Percentiles rank a stretch among this genome's conserved stretches.
Evolutionary conservation across 2,797 vertebrate genomes (phyloP).

Genomic region (Limnodromus scolopaceus): DNA sequence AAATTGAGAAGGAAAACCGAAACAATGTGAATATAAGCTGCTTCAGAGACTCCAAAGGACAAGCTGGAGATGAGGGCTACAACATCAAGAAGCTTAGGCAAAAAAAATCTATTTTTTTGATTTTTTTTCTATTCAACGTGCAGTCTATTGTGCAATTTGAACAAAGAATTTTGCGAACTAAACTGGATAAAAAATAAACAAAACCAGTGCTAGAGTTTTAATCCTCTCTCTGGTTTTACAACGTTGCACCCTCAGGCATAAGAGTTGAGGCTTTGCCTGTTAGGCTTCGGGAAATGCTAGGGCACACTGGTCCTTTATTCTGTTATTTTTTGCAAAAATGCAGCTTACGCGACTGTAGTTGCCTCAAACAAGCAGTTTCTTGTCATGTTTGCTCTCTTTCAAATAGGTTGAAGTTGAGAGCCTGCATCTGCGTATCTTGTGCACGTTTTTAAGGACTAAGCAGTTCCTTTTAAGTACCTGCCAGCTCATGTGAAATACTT

Average conservation of each 20-base stretch:
- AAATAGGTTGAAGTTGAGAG: background rate
- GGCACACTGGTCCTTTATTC: background rate
- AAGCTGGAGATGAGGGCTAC: background rate
- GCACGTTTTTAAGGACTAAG: background rate
- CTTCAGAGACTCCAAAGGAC: background rate
- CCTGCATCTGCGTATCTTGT: background rate
- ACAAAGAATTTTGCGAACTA: background rate
- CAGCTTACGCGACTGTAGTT: background rate
- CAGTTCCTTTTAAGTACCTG: slow-evolving; percentile 6
- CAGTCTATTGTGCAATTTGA: background rate
- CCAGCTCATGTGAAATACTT: slow-evolving; percentile 16
- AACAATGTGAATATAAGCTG: background rate
- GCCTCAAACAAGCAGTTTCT: slow-evolving; percentile 38
- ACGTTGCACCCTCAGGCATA: background rate
- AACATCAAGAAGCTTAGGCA: background rate
- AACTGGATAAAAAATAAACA: background rate
- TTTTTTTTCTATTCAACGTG: background rate
- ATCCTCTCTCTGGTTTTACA: background rate
- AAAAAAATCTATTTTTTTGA: background rate
- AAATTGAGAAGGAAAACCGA: background rate
- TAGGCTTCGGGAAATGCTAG: background rate
- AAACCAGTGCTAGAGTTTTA: background rate
- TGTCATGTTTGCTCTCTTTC: slow-evolving; percentile 27
- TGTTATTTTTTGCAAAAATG: background rate
- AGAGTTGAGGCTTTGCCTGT: background rate